Conservation (phyloP, 2,888 invertebrate genomes). For the Oscheius sp. region DNA sequence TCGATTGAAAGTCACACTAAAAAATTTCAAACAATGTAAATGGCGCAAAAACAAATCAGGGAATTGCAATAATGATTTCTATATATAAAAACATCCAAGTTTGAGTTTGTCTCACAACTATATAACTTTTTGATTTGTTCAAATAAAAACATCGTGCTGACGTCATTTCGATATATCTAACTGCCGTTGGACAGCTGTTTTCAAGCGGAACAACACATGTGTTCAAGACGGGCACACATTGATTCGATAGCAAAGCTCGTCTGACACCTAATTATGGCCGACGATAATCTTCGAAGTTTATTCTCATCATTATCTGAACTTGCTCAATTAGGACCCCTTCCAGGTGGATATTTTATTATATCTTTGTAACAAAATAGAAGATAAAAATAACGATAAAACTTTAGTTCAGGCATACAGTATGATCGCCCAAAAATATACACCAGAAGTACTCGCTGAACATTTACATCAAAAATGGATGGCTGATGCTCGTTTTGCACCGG, state of each 20-base stretch:
- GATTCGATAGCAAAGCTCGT: conserved; percentile 8
- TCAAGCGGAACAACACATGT: conserved; percentile 30
- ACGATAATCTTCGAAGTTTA: conserved; percentile 52
- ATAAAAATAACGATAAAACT: background rate
- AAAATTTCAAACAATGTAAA: too few relatives aligned
- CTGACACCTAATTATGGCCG: conserved; percentile 44
- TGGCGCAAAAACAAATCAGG: too few relatives aligned
- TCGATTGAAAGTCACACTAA: too few relatives aligned
- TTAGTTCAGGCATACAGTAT: conserved; percentile 61
- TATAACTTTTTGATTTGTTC: too few relatives aligned
- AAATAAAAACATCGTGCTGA: too few relatives aligned
- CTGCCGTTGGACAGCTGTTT: conserved; percentile 23
- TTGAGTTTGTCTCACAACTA: too few relatives aligned
- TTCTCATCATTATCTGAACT: conserved; percentile 56
- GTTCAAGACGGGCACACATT: conserved; percentile 13
- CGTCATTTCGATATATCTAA: too few relatives aligned
- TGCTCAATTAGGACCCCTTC: conserved; percentile 55
- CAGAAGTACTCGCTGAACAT: conserved; percentile 56
- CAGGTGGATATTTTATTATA: conserved; percentile 45
- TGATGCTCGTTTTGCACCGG: conserved; percentile 52
- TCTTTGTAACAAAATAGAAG: background rate
- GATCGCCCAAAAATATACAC: conserved; percentile 49
- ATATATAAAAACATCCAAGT: too few relatives aligned
- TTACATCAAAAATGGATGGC: conserved; percentile 57
- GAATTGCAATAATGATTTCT: too few relatives aligned